These are phyloP conservation scores for Lipophrys pholis DNA, from an alignment of 2,113 vertebrate species.

Conservation along the genomic window DNA sequence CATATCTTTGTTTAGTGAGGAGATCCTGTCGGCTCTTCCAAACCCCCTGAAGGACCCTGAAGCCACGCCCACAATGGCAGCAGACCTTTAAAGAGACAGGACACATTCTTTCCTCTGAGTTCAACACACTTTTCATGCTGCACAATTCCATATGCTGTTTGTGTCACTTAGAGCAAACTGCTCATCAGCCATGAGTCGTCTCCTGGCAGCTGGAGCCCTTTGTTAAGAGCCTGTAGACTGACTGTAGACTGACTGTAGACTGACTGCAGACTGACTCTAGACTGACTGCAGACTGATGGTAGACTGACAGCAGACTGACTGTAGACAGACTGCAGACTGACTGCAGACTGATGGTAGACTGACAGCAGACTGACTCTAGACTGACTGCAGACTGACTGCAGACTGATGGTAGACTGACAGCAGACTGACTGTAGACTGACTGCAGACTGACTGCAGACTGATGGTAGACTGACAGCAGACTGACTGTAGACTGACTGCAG, in stretches of 20 bases:
- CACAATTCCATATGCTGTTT: constrained; percentile 70
- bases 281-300: no score
- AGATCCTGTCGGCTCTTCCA: neutral
- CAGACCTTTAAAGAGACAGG: constrained; percentile 43
- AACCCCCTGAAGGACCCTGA: constrained; percentile 17
- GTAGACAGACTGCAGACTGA: constrained; percentile 23
- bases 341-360: no score
- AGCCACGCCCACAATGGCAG: constrained; percentile 15
- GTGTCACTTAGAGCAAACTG: constrained; percentile 66
- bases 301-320: constrained; percentile 44
- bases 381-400: no score
- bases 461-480: no score
- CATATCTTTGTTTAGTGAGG: neutral
- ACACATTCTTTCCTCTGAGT: constrained; percentile 45
- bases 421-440: no score
- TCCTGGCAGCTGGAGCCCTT: constrained; percentile 62
- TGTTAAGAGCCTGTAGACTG: constrained; percentile 37
- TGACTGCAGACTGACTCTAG: no score
- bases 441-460: no score
- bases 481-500: no score
- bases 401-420: no score
- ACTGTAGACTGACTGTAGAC: no score
- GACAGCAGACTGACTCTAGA: no score
- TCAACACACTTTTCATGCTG: constrained; percentile 52
- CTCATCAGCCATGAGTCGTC: constrained; percentile 62